A percentile compares a stretch with the other conserved stretches of the same genome.
These are phyloP conservation scores for Apotomis turbidana DNA, from an alignment of 2,888 invertebrate species.

Conservation along the genomic window DNA sequence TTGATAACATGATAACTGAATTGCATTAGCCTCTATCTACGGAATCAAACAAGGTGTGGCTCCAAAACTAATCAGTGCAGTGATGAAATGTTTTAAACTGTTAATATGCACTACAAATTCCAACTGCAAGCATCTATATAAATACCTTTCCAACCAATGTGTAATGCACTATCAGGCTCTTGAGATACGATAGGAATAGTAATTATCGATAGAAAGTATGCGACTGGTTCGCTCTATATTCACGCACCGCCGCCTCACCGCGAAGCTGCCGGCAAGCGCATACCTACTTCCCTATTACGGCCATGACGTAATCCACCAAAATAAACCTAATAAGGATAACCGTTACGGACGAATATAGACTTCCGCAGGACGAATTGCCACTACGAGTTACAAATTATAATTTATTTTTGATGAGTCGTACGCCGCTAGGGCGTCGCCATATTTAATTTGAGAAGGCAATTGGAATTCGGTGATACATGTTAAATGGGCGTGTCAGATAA, in stretches of 20 bases:
- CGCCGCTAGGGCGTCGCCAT: conserved; percentile 13
- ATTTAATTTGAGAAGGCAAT: conserved; percentile 48
- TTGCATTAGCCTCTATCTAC: not conserved
- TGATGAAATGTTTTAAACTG: conserved; percentile 7
- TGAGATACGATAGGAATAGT: conserved; percentile 43
- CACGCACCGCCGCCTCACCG: conserved; percentile 55
- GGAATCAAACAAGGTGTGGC: conserved; percentile 29
- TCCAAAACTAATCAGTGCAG: not conserved
- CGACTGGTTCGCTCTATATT: conserved; percentile 56
- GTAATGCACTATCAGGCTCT: conserved; percentile 32
- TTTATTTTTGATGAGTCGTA: conserved; percentile 15
- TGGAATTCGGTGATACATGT: conserved; percentile 65
- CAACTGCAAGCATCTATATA: not conserved
- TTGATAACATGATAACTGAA: not conserved
- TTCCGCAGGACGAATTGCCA: conserved; percentile 50
- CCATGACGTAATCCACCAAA: conserved; percentile 83
- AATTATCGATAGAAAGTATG: conserved; percentile 43
- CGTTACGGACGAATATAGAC: conserved; percentile 55
- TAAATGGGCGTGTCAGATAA: conserved; percentile 77
- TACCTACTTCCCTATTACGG: conserved; percentile 54
- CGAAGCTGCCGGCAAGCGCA: conserved; percentile 46
- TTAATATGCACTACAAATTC: conserved; percentile 10
- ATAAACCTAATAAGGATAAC: conserved; percentile 79
- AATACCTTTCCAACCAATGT: conserved; percentile 33
- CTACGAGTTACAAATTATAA: conserved; percentile 39